Base-by-base conservation (phyloP, 2,888 invertebrate genomes). In the Fragum fragum region DNA sequence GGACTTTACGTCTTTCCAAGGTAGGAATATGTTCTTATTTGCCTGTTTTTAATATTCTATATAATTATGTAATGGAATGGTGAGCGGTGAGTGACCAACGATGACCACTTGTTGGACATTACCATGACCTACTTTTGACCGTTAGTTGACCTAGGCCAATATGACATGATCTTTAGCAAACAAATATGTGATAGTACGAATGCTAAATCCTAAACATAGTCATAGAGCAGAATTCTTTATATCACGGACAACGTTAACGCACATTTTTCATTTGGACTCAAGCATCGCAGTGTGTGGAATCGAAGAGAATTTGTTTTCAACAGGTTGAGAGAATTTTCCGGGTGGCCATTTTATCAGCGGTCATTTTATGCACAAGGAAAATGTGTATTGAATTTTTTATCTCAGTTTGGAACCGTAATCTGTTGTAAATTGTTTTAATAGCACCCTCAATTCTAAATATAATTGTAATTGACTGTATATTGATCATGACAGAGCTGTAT, bases 91-190 rank as follows among this genome's bases (percentile, higher is more conserved):
- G 42, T 66, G 66, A 66, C 66, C 66, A 66, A 21, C 9, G 39
- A 47, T 79, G 85, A 75, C 85, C 85, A 85, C 81, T 81, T 85
- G 85, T 79, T 81, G 79, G 79, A 76, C 79, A 79, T 76, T 63
- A 70, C 28, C 68, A 61, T 79, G 85, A 85, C 85, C 85, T 85
- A 85, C 63, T 81, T 85, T 61, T 81, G 85, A 85, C 85, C 85
- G 81, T 81, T 79, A 72, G 73, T 81, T 81, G 85, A 85, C 85
- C 85, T 79, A 79, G 85, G 85, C 79, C 81, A 81, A 47, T 69
- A 47, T 82, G 85, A 81, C 84, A 79, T 72, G 76, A 68, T 73
- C 72, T 76, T 59, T 66, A 57, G 73, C 63, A 76, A 73, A 73
- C 80, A 80, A 80, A 66, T 66, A 66, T n/a, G 21, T 42, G 66